Evolutionary conservation across 2,888 invertebrate genomes (phyloP).

Genomic region (Oeneis ivallda): DNA sequence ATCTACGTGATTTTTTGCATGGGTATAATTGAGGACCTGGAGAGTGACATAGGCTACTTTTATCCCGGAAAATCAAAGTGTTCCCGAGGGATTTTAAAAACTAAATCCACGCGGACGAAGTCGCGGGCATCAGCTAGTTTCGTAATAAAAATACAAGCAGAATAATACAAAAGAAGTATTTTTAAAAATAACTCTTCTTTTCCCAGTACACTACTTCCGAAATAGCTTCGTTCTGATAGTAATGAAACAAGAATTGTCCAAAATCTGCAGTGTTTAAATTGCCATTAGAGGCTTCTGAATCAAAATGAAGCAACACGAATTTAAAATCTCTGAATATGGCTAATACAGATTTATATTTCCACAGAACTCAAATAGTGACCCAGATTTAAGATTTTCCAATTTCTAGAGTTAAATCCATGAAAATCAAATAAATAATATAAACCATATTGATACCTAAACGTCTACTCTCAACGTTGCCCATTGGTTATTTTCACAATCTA

Average conservation of each 20-base stretch:
- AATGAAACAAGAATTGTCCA: constrained; percentile 36
- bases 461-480: no score
- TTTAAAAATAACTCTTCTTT: constrained; percentile 22
- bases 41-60: no score
- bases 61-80: no score
- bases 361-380: neutral
- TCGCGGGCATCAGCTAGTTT: no score
- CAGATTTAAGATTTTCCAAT: neutral
- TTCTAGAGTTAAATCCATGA: no score
- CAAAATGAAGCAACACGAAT: constrained; percentile 45
- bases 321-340: constrained; percentile 29
- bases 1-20: no score
- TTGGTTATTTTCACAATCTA: no score
- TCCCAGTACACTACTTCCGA: constrained; percentile 23
- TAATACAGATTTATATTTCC: neutral
- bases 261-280: constrained; percentile 52
- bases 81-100: no score
- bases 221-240: constrained; percentile 32
- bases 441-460: no score
- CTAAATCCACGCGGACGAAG: no score
- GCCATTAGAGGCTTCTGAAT: constrained; percentile 48
- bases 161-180: constrained; percentile 23
- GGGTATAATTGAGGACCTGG: no score
- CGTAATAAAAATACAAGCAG: constrained; percentile 19
- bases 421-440: no score